phyloP scores from a whole-genome alignment of 2,888 invertebrate genomes.

The Drosophila glabriapex region DNA sequence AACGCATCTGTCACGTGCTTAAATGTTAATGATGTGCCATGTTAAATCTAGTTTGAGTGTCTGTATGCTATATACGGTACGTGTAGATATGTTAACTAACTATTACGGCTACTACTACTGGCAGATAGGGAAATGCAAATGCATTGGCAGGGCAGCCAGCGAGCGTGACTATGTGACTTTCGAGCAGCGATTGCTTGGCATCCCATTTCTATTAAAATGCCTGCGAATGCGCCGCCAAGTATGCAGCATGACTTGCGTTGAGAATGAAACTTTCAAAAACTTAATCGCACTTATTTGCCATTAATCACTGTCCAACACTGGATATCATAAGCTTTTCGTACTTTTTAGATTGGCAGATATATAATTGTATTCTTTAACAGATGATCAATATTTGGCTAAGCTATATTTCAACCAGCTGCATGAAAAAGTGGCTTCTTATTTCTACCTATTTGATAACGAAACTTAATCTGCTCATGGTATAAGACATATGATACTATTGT shows the following conservation, averaged over 20 bases:
- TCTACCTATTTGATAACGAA: neutral
- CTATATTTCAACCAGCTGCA: neutral
- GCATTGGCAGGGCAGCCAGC: constrained; percentile 9
- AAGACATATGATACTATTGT: neutral
- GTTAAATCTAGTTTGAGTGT: constrained; percentile 13
- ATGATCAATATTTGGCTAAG: neutral
- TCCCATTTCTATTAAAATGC: constrained; percentile 75
- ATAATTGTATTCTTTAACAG: neutral
- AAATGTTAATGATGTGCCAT: constrained; percentile 74
- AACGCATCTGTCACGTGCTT: constrained; percentile 71
- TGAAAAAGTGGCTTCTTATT: neutral
- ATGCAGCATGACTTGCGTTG: constrained; percentile 61
- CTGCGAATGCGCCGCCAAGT: constrained; percentile 57
- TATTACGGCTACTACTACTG: constrained; percentile 13
- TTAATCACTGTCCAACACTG: constrained; percentile 57
- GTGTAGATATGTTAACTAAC: constrained; percentile 63
- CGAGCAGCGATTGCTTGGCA: constrained; percentile 62
- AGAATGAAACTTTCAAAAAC: constrained; percentile 16
- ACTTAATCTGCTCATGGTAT: neutral
- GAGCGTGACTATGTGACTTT: constrained; percentile 66
- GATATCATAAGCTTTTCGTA: constrained; percentile 46
- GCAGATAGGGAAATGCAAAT: constrained; percentile 21
- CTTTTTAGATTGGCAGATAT: neutral
- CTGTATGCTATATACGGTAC: neutral
- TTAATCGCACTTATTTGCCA: constrained; percentile 53